A percentile compares a stretch with the other conserved stretches of the same genome.
Evolutionary conservation across 2,888 invertebrate genomes (phyloP).

Genomic region (Epistrophe grossulariae): DNA sequence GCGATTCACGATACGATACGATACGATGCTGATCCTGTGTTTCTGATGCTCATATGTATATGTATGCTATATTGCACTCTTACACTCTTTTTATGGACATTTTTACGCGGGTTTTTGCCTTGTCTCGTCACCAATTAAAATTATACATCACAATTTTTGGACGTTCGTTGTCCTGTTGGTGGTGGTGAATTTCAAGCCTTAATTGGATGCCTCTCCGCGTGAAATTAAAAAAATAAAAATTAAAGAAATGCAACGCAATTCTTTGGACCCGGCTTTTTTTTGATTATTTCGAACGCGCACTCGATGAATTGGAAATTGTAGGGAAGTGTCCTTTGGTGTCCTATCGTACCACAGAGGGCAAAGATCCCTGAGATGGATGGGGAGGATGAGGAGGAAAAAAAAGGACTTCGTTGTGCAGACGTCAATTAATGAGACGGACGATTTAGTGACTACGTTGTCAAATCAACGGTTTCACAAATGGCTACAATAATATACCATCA

Average conservation of each 20-base stretch:
- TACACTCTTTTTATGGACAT: background rate
- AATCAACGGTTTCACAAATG: constrained; percentile 41
- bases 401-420: constrained; percentile 16
- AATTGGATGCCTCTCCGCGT: constrained; percentile 68
- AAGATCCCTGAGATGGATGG: constrained; percentile 9
- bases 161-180: constrained; percentile 28
- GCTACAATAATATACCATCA: constrained; percentile 33
- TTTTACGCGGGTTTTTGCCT: constrained; percentile 39
- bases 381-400: background rate
- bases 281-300: constrained; percentile 27
- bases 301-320: constrained; percentile 59
- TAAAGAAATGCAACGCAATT: constrained; percentile 18
- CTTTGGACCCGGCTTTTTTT: constrained; percentile 27
- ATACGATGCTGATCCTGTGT: background rate
- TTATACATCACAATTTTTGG: constrained; percentile 64
- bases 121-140: constrained; percentile 73
- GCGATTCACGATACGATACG: background rate
- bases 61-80: background rate
- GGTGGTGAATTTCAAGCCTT: constrained; percentile 61
- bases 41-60: background rate
- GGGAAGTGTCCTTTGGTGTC: constrained; percentile 31
- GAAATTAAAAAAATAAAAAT: constrained; percentile 14
- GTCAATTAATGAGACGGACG: constrained; percentile 62
- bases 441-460: constrained; percentile 20
- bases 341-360: background rate